Percentiles rank a stretch among this genome's conserved stretches.
Evolutionary conservation across 92 coral and sea anemone species (phyloP).

Genomic region (Epizoanthus stellaris): DNA sequence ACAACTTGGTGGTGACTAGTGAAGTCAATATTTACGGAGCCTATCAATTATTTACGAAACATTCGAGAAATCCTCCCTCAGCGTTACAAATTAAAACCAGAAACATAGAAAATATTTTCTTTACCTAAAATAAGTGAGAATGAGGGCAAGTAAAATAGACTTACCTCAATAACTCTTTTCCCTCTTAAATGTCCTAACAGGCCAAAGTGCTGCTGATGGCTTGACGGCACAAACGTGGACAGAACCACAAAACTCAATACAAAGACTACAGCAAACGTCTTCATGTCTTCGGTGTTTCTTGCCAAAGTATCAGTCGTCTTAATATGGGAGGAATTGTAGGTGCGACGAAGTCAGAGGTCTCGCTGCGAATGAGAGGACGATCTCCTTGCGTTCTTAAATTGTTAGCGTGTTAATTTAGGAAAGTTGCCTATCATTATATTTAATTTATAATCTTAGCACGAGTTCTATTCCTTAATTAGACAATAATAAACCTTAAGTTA

Average conservation of each 20-base stretch:
- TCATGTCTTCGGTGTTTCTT: conserved; percentile 1
- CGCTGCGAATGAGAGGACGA: not conserved
- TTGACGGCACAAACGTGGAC: conserved; percentile 15
- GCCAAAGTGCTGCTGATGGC: conserved; percentile 26
- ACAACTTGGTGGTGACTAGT: no score
- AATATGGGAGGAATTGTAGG: not conserved
- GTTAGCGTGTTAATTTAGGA: conserved; percentile 17
- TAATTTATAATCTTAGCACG: conserved; percentile 27
- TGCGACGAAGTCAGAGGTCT: conserved; percentile 1
- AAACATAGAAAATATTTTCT: no score
- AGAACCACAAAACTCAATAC: not conserved
- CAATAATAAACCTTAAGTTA: conserved; percentile 9
- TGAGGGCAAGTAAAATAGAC: no score
- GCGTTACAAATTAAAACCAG: no score
- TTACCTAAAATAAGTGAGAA: no score
- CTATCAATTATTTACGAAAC: no score
- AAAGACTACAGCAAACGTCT: not conserved
- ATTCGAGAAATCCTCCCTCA: no score
- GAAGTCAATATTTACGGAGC: no score
- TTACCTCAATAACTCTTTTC: conserved; percentile 24
- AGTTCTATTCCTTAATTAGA: conserved; percentile 22
- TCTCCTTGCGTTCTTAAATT: conserved; percentile 18
- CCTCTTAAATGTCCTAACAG: conserved; percentile 22
- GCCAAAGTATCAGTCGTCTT: not conserved
- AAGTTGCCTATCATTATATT: conserved; percentile 24